Evolutionary conservation across 2,888 invertebrate species (phyloP).

Genomic region (Callinectes sapidus): DNA sequence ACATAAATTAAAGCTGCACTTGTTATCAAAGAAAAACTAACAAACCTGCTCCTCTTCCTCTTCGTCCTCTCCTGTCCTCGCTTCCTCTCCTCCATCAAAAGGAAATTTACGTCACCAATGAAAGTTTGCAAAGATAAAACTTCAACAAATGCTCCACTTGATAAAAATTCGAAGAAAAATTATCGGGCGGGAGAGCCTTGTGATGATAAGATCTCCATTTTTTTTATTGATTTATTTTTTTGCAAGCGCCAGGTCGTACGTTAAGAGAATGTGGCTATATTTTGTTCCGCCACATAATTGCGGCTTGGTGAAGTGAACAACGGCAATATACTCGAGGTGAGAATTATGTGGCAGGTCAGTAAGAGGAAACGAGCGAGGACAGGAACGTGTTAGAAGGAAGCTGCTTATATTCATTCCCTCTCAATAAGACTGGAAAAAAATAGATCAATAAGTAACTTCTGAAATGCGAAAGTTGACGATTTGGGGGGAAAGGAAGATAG

Average conservation of each 20-base stretch:
- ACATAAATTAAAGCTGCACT: neutral
- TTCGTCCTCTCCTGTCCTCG: neutral
- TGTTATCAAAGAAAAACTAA: no score
- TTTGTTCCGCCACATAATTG: slow-evolving; percentile 4
- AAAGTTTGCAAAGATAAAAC: neutral
- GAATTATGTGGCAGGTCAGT: neutral
- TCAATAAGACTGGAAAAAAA: neutral
- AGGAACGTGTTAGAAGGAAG: neutral
- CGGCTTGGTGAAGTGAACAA: neutral
- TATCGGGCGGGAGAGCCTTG: neutral
- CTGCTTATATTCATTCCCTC: slow-evolving; percentile 31
- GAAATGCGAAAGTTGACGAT: neutral
- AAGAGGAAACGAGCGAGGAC: neutral
- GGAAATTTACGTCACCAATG: neutral
- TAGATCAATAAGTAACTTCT: neutral
- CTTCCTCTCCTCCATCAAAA: no score
- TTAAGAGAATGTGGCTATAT: neutral
- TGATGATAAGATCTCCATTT: neutral
- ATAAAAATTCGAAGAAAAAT: neutral
- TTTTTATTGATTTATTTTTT: neutral
- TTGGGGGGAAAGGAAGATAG: neutral
- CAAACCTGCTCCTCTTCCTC: neutral
- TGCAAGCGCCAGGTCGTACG: neutral
- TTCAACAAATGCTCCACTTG: neutral
- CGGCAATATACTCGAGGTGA: neutral